phyloP scores from a whole-genome alignment of 2,113 vertebrate species.

The Megaceryle torquata region DNA sequence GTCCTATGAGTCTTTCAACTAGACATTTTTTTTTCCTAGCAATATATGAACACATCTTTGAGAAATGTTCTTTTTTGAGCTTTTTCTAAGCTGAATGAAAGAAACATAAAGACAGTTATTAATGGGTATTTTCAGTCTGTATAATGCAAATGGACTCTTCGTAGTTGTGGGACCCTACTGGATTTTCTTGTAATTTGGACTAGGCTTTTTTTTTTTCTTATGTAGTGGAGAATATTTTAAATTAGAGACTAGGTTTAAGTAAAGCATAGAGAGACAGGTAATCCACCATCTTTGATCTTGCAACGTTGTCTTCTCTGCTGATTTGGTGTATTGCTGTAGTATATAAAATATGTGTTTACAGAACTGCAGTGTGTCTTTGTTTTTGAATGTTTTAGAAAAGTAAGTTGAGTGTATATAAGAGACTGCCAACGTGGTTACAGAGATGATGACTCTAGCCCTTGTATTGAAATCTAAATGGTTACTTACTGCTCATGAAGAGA shows the following conservation, averaged over 20 bases:
- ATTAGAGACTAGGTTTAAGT: background rate
- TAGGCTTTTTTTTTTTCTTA: background rate
- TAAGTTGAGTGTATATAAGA: background rate
- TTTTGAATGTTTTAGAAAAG: background rate
- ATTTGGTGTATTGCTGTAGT: background rate
- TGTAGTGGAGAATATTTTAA: background rate
- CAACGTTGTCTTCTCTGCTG: background rate
- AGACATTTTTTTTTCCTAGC: background rate
- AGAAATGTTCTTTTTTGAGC: background rate
- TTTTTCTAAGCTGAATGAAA: background rate
- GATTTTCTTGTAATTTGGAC: background rate
- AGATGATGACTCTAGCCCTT: background rate
- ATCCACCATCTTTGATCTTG: background rate
- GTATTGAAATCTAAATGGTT: background rate
- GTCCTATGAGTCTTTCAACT: background rate
- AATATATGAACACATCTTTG: background rate
- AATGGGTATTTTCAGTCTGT: background rate
- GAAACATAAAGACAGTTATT: background rate
- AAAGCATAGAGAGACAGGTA: background rate
- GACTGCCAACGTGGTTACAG: background rate
- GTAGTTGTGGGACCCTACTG: background rate
- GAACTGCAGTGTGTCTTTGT: background rate
- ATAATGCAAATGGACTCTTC: background rate
- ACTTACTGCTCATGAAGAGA: background rate
- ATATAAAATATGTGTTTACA: background rate